Evolutionary conservation across 2,888 invertebrate species (phyloP).

Genomic region (Biston betularia): DNA sequence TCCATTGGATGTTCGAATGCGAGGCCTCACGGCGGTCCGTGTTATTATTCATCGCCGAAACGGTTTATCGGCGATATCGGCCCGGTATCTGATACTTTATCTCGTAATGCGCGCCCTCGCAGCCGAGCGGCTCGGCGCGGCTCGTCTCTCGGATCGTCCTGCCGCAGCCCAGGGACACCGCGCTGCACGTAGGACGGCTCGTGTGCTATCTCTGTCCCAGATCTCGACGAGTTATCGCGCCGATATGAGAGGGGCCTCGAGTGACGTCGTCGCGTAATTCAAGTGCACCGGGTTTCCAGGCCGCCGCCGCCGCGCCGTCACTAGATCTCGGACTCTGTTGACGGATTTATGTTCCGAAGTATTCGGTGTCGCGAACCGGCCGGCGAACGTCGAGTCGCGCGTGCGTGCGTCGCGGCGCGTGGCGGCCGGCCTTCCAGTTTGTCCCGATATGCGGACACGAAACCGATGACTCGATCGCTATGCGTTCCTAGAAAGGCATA

Average conservation of each 20-base stretch:
- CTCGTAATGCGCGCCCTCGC: slow-evolving; percentile 12
- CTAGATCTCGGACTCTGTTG: no score
- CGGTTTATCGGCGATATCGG: slow-evolving; percentile 33
- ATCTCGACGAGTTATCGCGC: slow-evolving; percentile 35
- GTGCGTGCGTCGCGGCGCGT: no score
- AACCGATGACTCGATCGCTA: no score
- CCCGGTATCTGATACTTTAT: slow-evolving; percentile 40
- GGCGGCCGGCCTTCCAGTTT: no score
- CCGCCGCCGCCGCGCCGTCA: no score
- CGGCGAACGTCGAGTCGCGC: no score
- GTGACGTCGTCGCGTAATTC: slow-evolving; percentile 16
- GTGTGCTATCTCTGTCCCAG: slow-evolving; percentile 34
- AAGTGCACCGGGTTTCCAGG: slow-evolving; percentile 22
- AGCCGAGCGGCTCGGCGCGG: neutral
- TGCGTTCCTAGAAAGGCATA: no score
- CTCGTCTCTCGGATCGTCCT: no score
- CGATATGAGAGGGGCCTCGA: slow-evolving; percentile 32
- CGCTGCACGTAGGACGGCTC: no score
- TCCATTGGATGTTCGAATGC: slow-evolving; percentile 26
- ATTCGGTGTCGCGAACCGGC: neutral
- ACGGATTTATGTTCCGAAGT: no score
- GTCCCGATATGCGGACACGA: no score
- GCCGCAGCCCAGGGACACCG: no score
- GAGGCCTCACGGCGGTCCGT: slow-evolving; percentile 27
- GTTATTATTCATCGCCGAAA: slow-evolving; percentile 34